A percentile compares a stretch with the other conserved stretches of the same genome.
phyloP scores from a whole-genome alignment of 2,797 vertebrate genomes.

The Chiloscyllium punctatum region DNA sequence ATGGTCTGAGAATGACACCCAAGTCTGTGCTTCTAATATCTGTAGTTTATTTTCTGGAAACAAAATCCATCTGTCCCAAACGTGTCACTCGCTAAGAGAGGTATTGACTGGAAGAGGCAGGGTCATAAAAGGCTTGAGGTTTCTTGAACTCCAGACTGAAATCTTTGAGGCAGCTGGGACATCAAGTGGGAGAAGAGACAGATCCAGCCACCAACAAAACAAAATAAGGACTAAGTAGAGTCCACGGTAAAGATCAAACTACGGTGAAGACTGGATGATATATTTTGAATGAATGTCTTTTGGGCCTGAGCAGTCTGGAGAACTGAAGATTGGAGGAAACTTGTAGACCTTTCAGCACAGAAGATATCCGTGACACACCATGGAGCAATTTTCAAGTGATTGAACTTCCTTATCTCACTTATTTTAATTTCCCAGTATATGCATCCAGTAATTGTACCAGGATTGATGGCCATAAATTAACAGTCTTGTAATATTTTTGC shows the following conservation, averaged over 20 bases:
- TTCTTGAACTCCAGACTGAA: not conserved
- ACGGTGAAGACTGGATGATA: not conserved
- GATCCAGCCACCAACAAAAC: no score
- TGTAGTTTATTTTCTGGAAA: not conserved
- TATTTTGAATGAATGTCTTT: not conserved
- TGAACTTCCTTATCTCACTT: not conserved
- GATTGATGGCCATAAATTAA: not conserved
- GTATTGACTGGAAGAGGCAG: not conserved
- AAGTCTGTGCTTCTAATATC: not conserved
- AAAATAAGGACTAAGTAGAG: not conserved
- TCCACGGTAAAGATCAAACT: not conserved
- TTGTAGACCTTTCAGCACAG: not conserved
- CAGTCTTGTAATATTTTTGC: not conserved
- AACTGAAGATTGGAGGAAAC: not conserved
- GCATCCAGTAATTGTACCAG: not conserved
- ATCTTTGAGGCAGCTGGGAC: not conserved
- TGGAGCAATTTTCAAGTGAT: not conserved
- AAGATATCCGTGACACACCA: not conserved
- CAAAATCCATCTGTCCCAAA: not conserved
- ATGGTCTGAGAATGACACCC: not conserved
- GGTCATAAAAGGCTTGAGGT: no score
- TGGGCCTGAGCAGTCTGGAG: not conserved
- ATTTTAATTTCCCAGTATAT: not conserved
- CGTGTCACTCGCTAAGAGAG: not conserved
- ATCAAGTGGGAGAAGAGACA: not conserved